Evolutionary conservation across 2,797 vertebrate genomes (phyloP).

Genomic region (Acanthurus tractus): DNA sequence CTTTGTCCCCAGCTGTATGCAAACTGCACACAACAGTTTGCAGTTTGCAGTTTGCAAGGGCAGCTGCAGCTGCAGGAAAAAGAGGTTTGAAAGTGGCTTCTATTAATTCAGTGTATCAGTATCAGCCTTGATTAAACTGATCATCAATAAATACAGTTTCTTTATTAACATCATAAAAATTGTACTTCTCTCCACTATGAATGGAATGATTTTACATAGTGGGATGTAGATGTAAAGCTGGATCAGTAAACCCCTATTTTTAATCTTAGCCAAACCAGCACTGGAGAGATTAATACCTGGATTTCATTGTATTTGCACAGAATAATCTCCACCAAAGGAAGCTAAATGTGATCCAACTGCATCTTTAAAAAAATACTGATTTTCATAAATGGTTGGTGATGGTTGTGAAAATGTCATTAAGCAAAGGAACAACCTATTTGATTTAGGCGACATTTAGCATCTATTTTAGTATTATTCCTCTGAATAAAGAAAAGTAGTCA

Average conservation of each 20-base stretch:
- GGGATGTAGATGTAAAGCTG: not conserved
- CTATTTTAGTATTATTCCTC: not conserved
- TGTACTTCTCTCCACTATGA: too few species aligned
- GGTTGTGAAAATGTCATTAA: not conserved
- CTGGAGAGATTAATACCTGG: constrained; percentile 30
- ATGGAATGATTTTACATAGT: too few species aligned
- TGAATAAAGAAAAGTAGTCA: not conserved
- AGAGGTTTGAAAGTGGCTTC: too few species aligned
- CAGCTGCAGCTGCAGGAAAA: too few species aligned
- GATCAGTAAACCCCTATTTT: constrained; percentile 24
- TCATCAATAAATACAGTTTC: too few species aligned
- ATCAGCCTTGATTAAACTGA: too few species aligned
- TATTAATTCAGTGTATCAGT: too few species aligned
- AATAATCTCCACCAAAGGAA: constrained; percentile 1
- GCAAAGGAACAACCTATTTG: not conserved
- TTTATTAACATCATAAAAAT: too few species aligned
- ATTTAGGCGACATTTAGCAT: not conserved
- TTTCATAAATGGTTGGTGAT: too few species aligned
- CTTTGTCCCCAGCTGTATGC: too few species aligned
- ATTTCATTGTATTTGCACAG: constrained; percentile 35
- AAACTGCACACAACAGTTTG: too few species aligned
- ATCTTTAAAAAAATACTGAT: not conserved
- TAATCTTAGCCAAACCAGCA: not conserved
- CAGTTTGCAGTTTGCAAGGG: too few species aligned
- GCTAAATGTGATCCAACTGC: constrained; percentile 3